A percentile compares a stretch with the other conserved stretches of the same genome.
Conservation (phyloP, 2,888 invertebrate species). For the Tetragnatha montana region DNA sequence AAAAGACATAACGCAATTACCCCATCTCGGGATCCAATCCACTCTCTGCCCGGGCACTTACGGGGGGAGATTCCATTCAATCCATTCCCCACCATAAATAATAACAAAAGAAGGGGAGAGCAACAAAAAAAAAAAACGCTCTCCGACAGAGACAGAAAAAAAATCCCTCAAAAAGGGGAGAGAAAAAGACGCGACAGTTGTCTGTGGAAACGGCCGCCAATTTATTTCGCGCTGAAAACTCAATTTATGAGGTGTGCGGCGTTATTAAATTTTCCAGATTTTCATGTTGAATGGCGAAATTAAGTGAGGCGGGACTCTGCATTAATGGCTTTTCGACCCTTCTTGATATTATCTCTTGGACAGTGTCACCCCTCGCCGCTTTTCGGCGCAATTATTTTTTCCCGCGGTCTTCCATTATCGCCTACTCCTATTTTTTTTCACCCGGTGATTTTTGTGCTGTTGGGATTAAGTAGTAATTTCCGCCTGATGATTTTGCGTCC, state of each 20-base stretch:
- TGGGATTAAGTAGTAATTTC: slow-evolving; percentile 63
- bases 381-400: slow-evolving; percentile 22
- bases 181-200: slow-evolving; percentile 52
- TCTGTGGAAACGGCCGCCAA: slow-evolving; percentile 53
- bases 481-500: slow-evolving; percentile 38
- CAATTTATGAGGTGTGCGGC: slow-evolving; percentile 65
- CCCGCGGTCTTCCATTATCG: slow-evolving; percentile 43
- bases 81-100: slow-evolving; percentile 66
- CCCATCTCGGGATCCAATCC: slow-evolving; percentile 51
- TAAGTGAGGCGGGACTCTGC: slow-evolving; percentile 62
- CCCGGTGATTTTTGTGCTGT: slow-evolving; percentile 41
- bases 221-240: slow-evolving; percentile 51
- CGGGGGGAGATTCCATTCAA: slow-evolving; percentile 61
- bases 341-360: slow-evolving; percentile 46
- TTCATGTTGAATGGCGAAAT: slow-evolving; percentile 67
- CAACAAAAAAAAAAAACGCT: slow-evolving; percentile 50
- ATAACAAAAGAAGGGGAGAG: slow-evolving; percentile 48
- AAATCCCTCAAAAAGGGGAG: slow-evolving; percentile 7
- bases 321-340: slow-evolving; percentile 66
- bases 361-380: background rate
- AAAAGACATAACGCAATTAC: slow-evolving; percentile 60
- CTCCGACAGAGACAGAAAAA: slow-evolving; percentile 10
- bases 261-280: slow-evolving; percentile 69
- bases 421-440: slow-evolving; percentile 36
- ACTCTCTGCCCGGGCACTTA: slow-evolving; percentile 63